A percentile compares a stretch with the other conserved stretches of the same genome.
phyloP scores from a whole-genome alignment of 2,113 vertebrate species.

The Gymnorhina tibicen region DNA sequence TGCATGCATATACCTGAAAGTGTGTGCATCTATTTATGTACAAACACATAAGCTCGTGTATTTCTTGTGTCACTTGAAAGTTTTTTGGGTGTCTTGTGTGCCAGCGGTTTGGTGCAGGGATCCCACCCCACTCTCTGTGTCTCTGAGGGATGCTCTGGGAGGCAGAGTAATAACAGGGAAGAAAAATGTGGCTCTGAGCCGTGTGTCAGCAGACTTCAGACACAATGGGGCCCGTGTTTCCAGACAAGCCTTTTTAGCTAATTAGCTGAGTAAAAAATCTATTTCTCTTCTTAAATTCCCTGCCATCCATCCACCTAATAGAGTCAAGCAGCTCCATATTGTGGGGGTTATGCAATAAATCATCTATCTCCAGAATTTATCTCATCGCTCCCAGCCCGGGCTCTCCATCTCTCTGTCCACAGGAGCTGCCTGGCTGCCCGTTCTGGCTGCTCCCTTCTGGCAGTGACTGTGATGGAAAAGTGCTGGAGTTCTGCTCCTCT shows the following conservation, averaged over 20 bases:
- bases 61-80: neutral
- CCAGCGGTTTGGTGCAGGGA: neutral
- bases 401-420: neutral
- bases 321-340: constrained; percentile 35
- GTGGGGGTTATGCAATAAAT: neutral
- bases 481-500: neutral
- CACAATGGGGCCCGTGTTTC: constrained; percentile 34
- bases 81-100: neutral
- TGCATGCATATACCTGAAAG: neutral
- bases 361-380: neutral
- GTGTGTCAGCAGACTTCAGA: constrained; percentile 51
- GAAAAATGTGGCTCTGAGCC: constrained; percentile 12
- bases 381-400: neutral
- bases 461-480: accelerated
- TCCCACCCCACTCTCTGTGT: neutral
- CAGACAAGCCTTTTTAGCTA: constrained; percentile 59
- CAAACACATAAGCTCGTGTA: accelerated
- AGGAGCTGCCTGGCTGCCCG: neutral
- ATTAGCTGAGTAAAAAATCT: constrained; percentile 59
- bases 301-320: constrained; percentile 54
- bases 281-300: constrained; percentile 47
- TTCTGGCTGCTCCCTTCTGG: neutral
- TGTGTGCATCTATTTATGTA: too few species aligned
- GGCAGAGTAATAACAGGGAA: neutral
- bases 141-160: neutral